Evolutionary conservation across 2,113 vertebrate genomes (phyloP).

Genomic region (Erpornis zantholeuca): DNA sequence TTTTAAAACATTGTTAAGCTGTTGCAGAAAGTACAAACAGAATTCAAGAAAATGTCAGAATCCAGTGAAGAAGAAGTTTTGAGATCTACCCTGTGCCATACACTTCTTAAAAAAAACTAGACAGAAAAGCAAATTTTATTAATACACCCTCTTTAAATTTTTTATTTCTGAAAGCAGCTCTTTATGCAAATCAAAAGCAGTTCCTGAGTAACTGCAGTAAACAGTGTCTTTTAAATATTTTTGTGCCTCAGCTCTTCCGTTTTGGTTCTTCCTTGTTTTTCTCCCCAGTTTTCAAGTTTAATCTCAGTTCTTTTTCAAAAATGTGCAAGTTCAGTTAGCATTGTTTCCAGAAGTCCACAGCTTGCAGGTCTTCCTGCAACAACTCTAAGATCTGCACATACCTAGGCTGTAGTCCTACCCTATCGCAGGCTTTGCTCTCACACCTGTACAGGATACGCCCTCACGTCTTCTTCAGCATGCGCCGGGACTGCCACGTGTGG

Average conservation of each 20-base stretch:
- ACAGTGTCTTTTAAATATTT: conserved; percentile 77
- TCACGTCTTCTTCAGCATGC: conserved; percentile 97
- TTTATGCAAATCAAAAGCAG: conserved; percentile 80
- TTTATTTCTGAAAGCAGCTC: conserved; percentile 81
- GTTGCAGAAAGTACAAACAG: conserved; percentile 64
- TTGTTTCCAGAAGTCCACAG: conserved; percentile 60
- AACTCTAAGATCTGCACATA: conserved; percentile 58
- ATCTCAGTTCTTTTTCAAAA: conserved; percentile 63
- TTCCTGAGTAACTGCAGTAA: conserved; percentile 84
- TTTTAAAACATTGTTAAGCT: conserved; percentile 53
- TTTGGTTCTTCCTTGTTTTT: conserved; percentile 78
- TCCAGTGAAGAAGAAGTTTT: conserved; percentile 67
- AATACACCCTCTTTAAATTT: conserved; percentile 74
- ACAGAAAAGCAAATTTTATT: conserved; percentile 70
- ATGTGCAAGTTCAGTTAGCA: conserved; percentile 77
- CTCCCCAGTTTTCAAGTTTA: conserved; percentile 71
- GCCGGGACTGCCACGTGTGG: conserved; percentile 92
- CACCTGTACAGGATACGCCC: conserved; percentile 10
- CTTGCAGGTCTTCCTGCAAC: conserved; percentile 62
- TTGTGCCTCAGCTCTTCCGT: conserved; percentile 68
- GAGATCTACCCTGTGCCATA: conserved; percentile 79
- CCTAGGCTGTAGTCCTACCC: conserved; percentile 69
- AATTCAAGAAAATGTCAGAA: conserved; percentile 64
- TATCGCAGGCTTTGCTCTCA: conserved; percentile 62
- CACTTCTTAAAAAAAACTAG: conserved; percentile 55